A percentile compares a stretch with the other conserved stretches of the same genome.
phyloP scores from a whole-genome alignment of 2,888 invertebrate species.

The Encarsia formosa region DNA sequence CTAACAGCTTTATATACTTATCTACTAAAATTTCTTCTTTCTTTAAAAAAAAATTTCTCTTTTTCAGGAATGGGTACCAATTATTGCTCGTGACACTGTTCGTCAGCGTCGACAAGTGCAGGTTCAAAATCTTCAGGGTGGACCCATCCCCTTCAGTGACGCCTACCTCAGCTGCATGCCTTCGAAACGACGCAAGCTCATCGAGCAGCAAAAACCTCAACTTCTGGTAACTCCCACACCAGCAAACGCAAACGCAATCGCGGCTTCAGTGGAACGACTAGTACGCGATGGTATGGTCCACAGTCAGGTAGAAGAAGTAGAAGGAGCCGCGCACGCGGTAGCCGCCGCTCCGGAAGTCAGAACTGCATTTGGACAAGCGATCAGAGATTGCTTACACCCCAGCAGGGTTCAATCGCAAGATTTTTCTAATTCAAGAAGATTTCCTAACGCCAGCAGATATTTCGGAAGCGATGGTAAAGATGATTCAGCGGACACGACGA shows the following conservation, averaged over 20 bases:
- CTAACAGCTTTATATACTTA: too few species aligned
- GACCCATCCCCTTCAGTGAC: conserved; percentile 69
- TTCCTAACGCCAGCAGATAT: conserved; percentile 52
- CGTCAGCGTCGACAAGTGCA: conserved; percentile 62
- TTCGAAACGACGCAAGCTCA: conserved; percentile 78
- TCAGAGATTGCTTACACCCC: conserved; percentile 45
- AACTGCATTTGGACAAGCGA: conserved; percentile 47
- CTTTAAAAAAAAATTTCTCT: too few species aligned
- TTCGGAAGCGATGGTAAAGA: conserved; percentile 41
- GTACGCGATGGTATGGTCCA: conserved; percentile 44
- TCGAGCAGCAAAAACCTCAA: conserved; percentile 53
- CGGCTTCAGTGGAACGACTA: conserved; percentile 46
- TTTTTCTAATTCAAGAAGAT: conserved; percentile 49
- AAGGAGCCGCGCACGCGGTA: conserved; percentile 46
- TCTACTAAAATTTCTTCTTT: too few species aligned
- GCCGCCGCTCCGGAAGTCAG: conserved; percentile 44
- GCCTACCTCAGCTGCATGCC: conserved; percentile 89
- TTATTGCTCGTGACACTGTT: conserved; percentile 76
- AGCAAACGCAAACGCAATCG: conserved; percentile 38
- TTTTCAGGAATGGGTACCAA: conserved; percentile 77
- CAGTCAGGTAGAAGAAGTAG: conserved; percentile 44
- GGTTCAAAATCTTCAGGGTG: conserved; percentile 34
- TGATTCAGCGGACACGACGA: background rate
- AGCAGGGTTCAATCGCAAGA: conserved; percentile 45
- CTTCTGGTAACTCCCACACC: conserved; percentile 44